Conservation (phyloP, 2,113 vertebrate species). For the Tretioscincus oriximinensis region DNA sequence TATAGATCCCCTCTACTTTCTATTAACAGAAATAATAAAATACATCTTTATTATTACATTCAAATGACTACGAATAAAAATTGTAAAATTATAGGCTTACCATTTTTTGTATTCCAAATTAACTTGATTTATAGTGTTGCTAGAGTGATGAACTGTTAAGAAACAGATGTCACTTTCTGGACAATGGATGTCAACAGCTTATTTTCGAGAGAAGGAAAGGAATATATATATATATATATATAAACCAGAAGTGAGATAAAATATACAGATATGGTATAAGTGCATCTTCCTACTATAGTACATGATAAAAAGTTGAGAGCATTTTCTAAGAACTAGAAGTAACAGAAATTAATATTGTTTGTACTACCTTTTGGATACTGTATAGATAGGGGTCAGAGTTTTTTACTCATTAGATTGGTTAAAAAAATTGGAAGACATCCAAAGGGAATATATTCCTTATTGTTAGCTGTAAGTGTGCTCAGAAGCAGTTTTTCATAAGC, state of each 20-base stretch:
- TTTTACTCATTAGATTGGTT: too few relatives aligned
- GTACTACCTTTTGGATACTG: too few relatives aligned
- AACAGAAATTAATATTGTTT: too few relatives aligned
- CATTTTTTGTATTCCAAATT: slow-evolving; percentile 57
- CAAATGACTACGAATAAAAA: neutral
- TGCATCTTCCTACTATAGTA: too few relatives aligned
- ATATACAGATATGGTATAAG: neutral
- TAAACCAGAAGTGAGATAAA: neutral
- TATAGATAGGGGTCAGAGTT: too few relatives aligned
- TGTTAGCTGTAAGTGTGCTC: too few relatives aligned
- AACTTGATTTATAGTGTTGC: slow-evolving; percentile 45
- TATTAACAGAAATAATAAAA: neutral
- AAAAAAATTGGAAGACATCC: too few relatives aligned
- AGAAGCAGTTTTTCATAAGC: too few relatives aligned
- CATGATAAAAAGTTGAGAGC: too few relatives aligned
- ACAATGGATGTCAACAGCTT: neutral
- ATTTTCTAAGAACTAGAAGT: too few relatives aligned
- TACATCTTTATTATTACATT: neutral
- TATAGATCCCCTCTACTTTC: neutral
- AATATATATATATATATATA: neutral
- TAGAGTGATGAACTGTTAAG: slow-evolving; percentile 31
- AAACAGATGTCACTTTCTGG: neutral
- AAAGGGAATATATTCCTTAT: too few relatives aligned
- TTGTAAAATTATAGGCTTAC: slow-evolving; percentile 45
- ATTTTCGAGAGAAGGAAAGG: neutral